phyloP scores from a whole-genome alignment of 2,888 invertebrate genomes.

The Hypolimnas misippus region DNA sequence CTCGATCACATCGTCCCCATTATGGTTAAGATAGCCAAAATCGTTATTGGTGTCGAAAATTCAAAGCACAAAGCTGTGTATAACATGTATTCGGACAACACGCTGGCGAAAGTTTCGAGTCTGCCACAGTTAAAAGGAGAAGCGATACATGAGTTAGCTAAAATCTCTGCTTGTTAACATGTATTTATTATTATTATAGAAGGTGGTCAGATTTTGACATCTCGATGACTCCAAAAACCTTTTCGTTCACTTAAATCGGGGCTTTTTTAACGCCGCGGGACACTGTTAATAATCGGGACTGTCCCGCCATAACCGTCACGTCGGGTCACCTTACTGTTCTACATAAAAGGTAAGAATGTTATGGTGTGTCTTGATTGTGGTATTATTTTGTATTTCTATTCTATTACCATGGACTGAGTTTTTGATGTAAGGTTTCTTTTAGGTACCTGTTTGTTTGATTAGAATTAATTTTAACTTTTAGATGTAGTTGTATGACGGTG shows the following conservation, averaged over 20 bases:
- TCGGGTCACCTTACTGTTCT: too few relatives aligned
- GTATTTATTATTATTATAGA: too few relatives aligned
- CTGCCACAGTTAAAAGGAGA: slow-evolving; percentile 85
- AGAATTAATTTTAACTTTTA: slow-evolving; percentile 44
- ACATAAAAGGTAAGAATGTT: neutral
- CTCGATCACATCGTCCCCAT: slow-evolving; percentile 87
- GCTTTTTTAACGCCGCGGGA: too few relatives aligned
- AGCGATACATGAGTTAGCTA: slow-evolving; percentile 58
- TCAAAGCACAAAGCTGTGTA: slow-evolving; percentile 88
- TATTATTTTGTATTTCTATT: slow-evolving; percentile 12
- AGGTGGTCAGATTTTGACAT: too few relatives aligned
- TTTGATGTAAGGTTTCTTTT: slow-evolving; percentile 42
- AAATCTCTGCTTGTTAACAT: slow-evolving; percentile 11
- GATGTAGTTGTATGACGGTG: slow-evolving; percentile 40
- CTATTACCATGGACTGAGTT: slow-evolving; percentile 41
- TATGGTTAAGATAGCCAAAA: slow-evolving; percentile 87
- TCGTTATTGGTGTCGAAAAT: slow-evolving; percentile 87
- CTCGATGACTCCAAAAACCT: too few relatives aligned
- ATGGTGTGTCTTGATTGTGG: slow-evolving; percentile 28
- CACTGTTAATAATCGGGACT: too few relatives aligned
- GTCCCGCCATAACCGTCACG: too few relatives aligned
- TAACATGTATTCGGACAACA: slow-evolving; percentile 85
- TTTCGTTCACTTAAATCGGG: too few relatives aligned
- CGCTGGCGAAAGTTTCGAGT: slow-evolving; percentile 86
- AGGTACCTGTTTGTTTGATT: slow-evolving; percentile 44